Evolutionary conservation across 2,888 invertebrate genomes (phyloP).

Genomic region (Drosophila nr. perissopoda): DNA sequence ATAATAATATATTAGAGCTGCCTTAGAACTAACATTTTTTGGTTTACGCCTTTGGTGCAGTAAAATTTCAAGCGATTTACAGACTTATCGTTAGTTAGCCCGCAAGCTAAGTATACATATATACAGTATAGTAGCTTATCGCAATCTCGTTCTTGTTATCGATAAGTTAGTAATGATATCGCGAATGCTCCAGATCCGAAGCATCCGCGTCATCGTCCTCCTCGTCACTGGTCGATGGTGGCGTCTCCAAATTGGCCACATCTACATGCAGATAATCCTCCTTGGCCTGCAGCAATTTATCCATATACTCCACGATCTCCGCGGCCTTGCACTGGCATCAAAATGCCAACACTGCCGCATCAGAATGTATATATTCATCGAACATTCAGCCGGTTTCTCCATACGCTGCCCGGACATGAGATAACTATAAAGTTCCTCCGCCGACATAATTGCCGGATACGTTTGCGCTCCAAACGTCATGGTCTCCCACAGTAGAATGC

Average conservation of each 20-base stretch:
- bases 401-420: slow-evolving; percentile 96
- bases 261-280: slow-evolving; percentile 96
- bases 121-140: slow-evolving; percentile 34
- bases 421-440: slow-evolving; percentile 96
- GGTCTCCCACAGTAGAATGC: slow-evolving; percentile 98
- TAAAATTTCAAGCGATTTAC: slow-evolving; percentile 47
- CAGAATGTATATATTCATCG: slow-evolving; percentile 96
- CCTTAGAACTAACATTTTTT: slow-evolving; percentile 42
- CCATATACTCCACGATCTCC: slow-evolving; percentile 95
- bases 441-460: slow-evolving; percentile 96
- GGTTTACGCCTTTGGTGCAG: slow-evolving; percentile 72
- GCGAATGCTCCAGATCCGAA: slow-evolving; percentile 81
- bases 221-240: slow-evolving; percentile 93
- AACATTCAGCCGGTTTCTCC: slow-evolving; percentile 97
- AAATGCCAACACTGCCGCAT: slow-evolving; percentile 99
- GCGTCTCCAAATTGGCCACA: slow-evolving; percentile 93
- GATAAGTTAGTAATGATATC: slow-evolving; percentile 54
- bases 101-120: slow-evolving; percentile 36
- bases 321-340: slow-evolving; percentile 94
- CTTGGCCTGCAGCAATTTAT: slow-evolving; percentile 94
- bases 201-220: slow-evolving; percentile 82
- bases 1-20: slow-evolving; percentile 11
- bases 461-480: slow-evolving; percentile 99
- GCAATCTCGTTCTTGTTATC: slow-evolving; percentile 16
- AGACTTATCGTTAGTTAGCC: slow-evolving; percentile 56